Base-by-base conservation (phyloP, 2,888 invertebrate species). In the Siphonodentalium dalli region DNA sequence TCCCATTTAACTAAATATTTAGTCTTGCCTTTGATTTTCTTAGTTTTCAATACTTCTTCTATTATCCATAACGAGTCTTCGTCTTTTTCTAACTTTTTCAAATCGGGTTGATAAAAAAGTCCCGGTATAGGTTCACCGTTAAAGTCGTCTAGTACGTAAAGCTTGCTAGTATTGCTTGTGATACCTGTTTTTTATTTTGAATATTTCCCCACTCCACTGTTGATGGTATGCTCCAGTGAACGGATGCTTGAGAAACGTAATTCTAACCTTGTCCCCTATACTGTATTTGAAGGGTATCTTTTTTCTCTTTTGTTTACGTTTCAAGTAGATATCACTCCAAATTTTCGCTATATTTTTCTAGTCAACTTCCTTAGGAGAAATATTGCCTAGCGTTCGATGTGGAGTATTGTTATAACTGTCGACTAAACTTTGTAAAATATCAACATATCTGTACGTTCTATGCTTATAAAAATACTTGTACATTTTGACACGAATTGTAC, bases 41-140 rank as follows among this genome's bases (percentile, higher is more conserved):
- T 38, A 26, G 23, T 42, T 41, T 55, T 48, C 33, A 52, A 33
- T 20, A 59, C 44, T 18, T 38, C 21, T 33, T 51, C 40, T 24
- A 52, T 52, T 37, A 51, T 49, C 59, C 55, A 59, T n/a, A 59
- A 35, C 37, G 52, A 52, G 42, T 55, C 47, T 41, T 52, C 54
- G 23, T 59, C 52, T 38, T 51, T 59, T n/a, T 55, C 38, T 2
- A 59, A 45, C 33, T 52, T 55, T 15, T 54, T 40, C 11, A 54
- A 31, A 28, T 58, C 58, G 8, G 26, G 21, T 13, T 37, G 27
- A 40, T 59, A 59, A 28, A 52, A 48, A 9, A 47, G 34, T 26
- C 52, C 51, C 23, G 39, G 39, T 6, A 59, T 41, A 15, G 9
- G 2, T 20, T 58, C 54, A 29, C 29, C 34, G 11, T 57, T 48